A percentile compares a stretch with the other conserved stretches of the same genome.
Evolutionary conservation across 2,888 invertebrate species (phyloP).

Genomic region (Stegana nigrithorax): DNA sequence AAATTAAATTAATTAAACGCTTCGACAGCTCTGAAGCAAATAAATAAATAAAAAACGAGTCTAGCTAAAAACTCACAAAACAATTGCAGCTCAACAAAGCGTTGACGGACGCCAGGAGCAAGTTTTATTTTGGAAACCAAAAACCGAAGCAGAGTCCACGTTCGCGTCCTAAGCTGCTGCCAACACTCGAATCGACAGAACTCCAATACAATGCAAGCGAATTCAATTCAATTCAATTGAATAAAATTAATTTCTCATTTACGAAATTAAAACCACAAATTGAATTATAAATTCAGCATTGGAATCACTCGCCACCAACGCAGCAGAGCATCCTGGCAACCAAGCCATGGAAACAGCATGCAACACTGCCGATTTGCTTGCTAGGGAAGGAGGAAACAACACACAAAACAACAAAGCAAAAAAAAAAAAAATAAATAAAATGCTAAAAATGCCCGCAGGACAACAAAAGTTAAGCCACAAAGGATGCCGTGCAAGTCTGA

Average conservation of each 20-base stretch:
- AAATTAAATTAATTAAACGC: too few species aligned
- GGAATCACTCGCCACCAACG: conserved; percentile 31
- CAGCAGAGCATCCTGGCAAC: conserved; percentile 4
- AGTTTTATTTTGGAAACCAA: too few species aligned
- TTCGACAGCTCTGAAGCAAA: too few species aligned
- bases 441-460: conserved; percentile 50
- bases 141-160: too few species aligned
- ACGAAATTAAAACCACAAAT: conserved; percentile 61
- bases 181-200: too few species aligned
- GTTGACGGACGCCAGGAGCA: too few species aligned
- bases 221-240: conserved; percentile 39
- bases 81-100: too few species aligned
- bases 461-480: conserved; percentile 59
- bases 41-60: too few species aligned
- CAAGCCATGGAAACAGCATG: conserved; percentile 26
- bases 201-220: neutral
- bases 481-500: conserved; percentile 27
- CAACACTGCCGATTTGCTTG: conserved; percentile 18
- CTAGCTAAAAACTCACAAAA: too few species aligned
- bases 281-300: conserved; percentile 57
- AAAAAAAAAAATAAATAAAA: conserved; percentile 26
- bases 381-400: neutral
- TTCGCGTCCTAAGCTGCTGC: too few species aligned
- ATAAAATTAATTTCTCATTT: conserved; percentile 61
- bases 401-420: conserved; percentile 1